These are phyloP conservation scores for Heliornis fulica DNA, from an alignment of 2,113 vertebrate species.

Conservation along the genomic window DNA sequence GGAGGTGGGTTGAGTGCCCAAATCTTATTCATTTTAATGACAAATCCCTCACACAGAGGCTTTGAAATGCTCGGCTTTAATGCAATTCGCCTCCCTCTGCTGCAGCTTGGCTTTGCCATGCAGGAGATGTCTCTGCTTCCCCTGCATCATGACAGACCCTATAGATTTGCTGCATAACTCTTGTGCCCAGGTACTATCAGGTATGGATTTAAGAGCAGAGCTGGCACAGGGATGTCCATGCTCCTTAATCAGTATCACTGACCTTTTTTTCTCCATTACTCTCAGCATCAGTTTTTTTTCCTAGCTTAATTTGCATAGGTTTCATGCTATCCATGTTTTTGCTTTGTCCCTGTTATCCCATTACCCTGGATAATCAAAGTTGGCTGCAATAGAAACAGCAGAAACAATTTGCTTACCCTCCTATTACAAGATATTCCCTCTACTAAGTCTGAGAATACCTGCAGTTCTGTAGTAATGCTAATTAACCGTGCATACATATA, in stretches of 20 bases:
- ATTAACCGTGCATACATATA: constrained; percentile 52
- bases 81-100: constrained; percentile 5
- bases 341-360: constrained; percentile 63
- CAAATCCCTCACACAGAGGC: constrained; percentile 45
- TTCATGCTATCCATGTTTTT: constrained; percentile 41
- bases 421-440: constrained; percentile 50
- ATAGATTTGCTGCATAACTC: neutral
- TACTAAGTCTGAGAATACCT: constrained; percentile 51
- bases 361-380: constrained; percentile 63
- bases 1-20: constrained; percentile 55
- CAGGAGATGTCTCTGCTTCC: neutral
- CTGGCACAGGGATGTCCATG: neutral
- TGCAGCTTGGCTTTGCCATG: neutral
- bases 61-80: constrained; percentile 32
- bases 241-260: neutral
- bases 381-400: constrained; percentile 49
- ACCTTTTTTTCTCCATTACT: constrained; percentile 34
- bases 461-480: constrained; percentile 40
- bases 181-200: neutral
- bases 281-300: neutral
- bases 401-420: constrained; percentile 62
- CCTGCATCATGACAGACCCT: neutral
- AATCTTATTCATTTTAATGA: constrained; percentile 63
- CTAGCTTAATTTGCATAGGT: constrained; percentile 26
- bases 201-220: neutral